Conservation (phyloP, 2,797 vertebrate genomes). For the Notamacropus eugenii region DNA sequence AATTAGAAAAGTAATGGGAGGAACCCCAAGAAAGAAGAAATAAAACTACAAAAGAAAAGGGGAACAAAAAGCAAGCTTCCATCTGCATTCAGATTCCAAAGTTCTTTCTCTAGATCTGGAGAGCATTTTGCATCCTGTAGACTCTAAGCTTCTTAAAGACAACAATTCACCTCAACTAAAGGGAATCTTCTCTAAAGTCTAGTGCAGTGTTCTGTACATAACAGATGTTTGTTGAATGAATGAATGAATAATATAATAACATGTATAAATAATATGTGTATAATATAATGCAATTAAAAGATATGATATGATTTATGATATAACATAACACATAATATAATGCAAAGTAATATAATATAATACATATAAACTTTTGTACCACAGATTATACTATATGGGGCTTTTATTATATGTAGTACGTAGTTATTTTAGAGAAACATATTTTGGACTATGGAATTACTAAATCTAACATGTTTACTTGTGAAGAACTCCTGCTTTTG, state of each 20-base stretch:
- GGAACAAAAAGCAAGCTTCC: too few relatives aligned
- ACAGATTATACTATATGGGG: neutral
- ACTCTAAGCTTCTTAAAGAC: neutral
- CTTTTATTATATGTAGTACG: constrained; percentile 24
- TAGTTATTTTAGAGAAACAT: neutral
- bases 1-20: too few relatives aligned
- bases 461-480: neutral
- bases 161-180: neutral
- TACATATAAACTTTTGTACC: neutral
- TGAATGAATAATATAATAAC: too few relatives aligned
- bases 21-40: too few relatives aligned
- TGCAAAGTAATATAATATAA: neutral
- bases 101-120: too few relatives aligned
- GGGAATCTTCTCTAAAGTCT: neutral
- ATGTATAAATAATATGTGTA: too few relatives aligned
- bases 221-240: too few relatives aligned
- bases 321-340: too few relatives aligned
- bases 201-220: neutral
- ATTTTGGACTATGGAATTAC: neutral
- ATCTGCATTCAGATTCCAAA: too few relatives aligned
- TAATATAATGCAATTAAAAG: too few relatives aligned
- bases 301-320: neutral
- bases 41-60: too few relatives aligned
- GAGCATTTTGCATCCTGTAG: neutral
- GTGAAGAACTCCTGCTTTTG: neutral